Percentiles rank a stretch among this genome's conserved stretches.
phyloP scores from a whole-genome alignment of 2,113 vertebrate species.

The Piprites chloris region DNA sequence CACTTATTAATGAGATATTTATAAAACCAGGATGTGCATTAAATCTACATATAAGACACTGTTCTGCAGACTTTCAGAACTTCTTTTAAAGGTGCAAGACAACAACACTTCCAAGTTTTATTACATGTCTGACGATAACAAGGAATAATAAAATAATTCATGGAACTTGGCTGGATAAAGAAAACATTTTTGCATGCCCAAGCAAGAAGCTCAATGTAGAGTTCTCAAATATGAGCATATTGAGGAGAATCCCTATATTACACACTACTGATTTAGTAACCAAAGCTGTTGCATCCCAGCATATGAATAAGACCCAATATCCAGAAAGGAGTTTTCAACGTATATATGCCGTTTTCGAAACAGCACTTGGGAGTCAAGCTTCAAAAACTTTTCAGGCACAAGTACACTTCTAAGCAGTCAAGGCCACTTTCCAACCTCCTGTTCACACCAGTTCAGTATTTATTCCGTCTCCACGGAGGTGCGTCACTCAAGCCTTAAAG shows the following conservation, averaged over 20 bases:
- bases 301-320: not conserved
- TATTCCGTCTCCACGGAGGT: not conserved
- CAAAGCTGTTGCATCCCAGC: not conserved
- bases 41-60: not conserved
- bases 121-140: not conserved
- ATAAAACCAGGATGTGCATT: not conserved
- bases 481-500: too few species aligned
- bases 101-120: not conserved
- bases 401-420: not conserved
- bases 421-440: not conserved
- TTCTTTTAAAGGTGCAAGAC: not conserved
- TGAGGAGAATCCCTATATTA: not conserved
- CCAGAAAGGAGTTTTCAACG: not conserved
- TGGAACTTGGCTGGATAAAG: not conserved
- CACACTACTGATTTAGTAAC: not conserved
- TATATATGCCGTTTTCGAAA: not conserved
- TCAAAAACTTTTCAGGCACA: not conserved
- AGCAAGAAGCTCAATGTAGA: not conserved
- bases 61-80: not conserved
- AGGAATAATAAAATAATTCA: not conserved
- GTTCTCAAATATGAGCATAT: not conserved
- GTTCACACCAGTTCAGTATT: rapidly evolving
- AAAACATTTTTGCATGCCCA: not conserved
- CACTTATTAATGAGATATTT: rapidly evolving
- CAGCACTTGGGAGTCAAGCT: not conserved